A percentile compares a stretch with the other conserved stretches of the same genome.
Evolutionary conservation across 2,797 vertebrate genomes (phyloP).

Genomic region (Erithacus rubecula): DNA sequence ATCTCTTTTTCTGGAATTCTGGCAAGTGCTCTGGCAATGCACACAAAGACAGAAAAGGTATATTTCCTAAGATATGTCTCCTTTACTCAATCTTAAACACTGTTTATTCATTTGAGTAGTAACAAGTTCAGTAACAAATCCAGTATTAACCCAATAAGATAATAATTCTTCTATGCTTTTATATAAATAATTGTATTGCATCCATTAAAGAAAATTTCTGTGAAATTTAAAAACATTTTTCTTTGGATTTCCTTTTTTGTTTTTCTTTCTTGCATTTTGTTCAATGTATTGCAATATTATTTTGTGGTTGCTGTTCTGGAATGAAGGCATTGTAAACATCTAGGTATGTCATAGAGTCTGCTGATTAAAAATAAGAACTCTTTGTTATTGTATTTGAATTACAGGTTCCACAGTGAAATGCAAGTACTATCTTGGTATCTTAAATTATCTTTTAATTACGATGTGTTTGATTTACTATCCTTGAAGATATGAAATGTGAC

Average conservation of each 20-base stretch:
- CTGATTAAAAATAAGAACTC: not conserved
- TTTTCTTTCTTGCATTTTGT: not conserved
- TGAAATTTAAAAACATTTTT: not conserved
- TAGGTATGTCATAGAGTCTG: not conserved
- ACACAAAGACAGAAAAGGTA: not conserved
- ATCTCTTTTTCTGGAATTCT: not conserved
- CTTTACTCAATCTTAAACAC: not conserved
- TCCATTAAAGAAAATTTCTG: not conserved
- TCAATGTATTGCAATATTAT: not conserved
- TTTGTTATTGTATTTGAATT: not conserved
- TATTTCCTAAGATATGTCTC: not conserved
- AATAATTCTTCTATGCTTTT: not conserved
- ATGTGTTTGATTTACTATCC: not conserved
- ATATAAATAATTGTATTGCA: not conserved
- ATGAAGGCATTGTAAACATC: not conserved
- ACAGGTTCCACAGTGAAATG: not conserved
- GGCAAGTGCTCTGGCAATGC: not conserved
- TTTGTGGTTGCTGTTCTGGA: not conserved
- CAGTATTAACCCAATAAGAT: no score
- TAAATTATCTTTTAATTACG: not conserved
- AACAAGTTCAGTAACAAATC: not conserved
- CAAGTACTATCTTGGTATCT: not conserved
- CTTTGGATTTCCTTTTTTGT: not conserved
- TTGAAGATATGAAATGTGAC: not conserved
- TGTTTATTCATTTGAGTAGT: not conserved